A percentile compares a stretch with the other conserved stretches of the same genome.
phyloP scores from a whole-genome alignment of 1,140 invertebrate genomes.

The Cataglyphis hispanica region DNA sequence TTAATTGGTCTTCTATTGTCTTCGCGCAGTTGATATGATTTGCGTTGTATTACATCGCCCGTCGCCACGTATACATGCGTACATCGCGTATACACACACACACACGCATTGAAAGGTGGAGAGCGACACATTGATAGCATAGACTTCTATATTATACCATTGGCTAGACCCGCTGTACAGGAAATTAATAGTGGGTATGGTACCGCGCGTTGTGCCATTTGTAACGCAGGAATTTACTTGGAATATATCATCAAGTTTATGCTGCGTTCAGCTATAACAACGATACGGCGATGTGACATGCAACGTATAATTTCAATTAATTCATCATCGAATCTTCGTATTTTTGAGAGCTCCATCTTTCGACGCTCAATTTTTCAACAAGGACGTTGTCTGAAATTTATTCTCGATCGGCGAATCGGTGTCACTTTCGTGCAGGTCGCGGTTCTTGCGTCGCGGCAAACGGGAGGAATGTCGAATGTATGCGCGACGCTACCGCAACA shows the following conservation, averaged over 20 bases:
- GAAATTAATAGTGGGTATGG: slow-evolving; percentile 45
- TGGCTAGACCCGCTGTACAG: slow-evolving; percentile 23
- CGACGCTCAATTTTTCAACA: not conserved
- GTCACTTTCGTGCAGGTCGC: slow-evolving; percentile 32
- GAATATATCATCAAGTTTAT: slow-evolving; percentile 70
- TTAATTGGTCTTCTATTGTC: slow-evolving; percentile 78
- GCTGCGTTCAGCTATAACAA: not conserved
- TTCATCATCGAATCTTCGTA: not conserved
- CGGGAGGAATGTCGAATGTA: not conserved
- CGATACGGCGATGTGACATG: not conserved
- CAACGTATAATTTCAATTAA: not conserved
- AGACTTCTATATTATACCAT: slow-evolving; percentile 45
- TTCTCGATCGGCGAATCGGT: slow-evolving; percentile 24
- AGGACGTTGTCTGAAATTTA: slow-evolving; percentile 16
- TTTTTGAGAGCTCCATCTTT: not conserved
- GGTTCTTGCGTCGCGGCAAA: slow-evolving; percentile 16
- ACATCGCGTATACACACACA: too few species aligned
- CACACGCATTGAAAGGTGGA: not conserved
- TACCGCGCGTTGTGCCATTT: slow-evolving; percentile 53
- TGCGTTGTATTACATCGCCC: slow-evolving; percentile 21
- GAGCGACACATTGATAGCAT: slow-evolving; percentile 9
- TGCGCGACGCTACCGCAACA: slow-evolving; percentile 34
- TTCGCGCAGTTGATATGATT: slow-evolving; percentile 55
- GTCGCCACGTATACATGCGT: slow-evolving; percentile 12
- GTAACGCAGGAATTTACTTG: slow-evolving; percentile 72